Evolutionary conservation across 2,888 invertebrate genomes (phyloP).

Genomic region (Heteropelma amictum): DNA sequence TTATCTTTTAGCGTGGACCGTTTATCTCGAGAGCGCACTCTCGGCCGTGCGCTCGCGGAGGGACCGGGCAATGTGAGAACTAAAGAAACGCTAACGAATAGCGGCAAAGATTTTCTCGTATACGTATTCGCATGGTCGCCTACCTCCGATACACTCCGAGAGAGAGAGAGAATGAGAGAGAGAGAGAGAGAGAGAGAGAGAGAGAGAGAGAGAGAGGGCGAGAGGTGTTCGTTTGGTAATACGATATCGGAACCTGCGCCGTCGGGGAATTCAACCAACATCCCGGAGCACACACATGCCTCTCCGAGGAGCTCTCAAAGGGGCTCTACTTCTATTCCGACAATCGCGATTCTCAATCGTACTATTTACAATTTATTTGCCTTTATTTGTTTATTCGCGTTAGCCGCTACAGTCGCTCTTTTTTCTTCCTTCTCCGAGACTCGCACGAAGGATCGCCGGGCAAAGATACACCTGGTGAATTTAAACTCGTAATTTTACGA

Average conservation of each 20-base stretch:
- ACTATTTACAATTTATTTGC: not conserved
- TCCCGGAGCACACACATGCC: slow-evolving; percentile 40
- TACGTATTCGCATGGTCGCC: slow-evolving; percentile 7
- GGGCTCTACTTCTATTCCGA: slow-evolving; percentile 17
- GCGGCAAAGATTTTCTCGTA: slow-evolving; percentile 25
- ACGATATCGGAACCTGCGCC: slow-evolving; percentile 64
- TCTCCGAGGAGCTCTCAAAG: slow-evolving; percentile 9
- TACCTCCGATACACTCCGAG: slow-evolving; percentile 32
- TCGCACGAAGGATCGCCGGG: slow-evolving; percentile 29
- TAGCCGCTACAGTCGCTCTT: not conserved
- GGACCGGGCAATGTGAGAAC: slow-evolving; percentile 40
- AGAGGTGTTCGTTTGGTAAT: slow-evolving; percentile 66
- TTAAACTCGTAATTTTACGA: slow-evolving; percentile 58
- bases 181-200: too few species aligned
- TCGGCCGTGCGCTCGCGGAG: slow-evolving; percentile 23
- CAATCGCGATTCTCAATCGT: slow-evolving; percentile 23
- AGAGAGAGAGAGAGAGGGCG: too few species aligned
- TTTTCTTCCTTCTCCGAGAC: slow-evolving; percentile 5
- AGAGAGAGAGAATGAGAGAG: too few species aligned
- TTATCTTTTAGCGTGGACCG: slow-evolving; percentile 67
- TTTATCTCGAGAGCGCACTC: slow-evolving; percentile 68
- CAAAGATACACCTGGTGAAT: slow-evolving; percentile 62
- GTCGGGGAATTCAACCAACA: slow-evolving; percentile 65
- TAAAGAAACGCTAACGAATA: slow-evolving; percentile 49
- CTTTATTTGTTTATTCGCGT: not conserved